Evolutionary conservation across 2,888 invertebrate genomes (phyloP).

Genomic region (Ramazzottius varieornatus): DNA sequence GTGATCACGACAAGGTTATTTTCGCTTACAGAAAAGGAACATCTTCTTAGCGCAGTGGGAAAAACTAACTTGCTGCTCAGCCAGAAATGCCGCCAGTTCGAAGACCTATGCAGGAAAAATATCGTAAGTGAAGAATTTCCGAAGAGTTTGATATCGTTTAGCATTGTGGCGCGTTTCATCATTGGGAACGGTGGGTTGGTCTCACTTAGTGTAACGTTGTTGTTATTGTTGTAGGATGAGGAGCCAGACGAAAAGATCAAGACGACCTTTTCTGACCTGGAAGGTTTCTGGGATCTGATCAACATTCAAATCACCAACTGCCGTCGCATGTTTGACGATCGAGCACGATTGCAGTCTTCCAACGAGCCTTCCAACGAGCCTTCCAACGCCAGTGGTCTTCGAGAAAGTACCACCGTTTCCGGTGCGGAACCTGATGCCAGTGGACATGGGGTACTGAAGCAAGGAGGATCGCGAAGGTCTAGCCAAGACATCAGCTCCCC

Average conservation of each 20-base stretch:
- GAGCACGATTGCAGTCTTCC: neutral
- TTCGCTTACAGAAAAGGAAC: neutral
- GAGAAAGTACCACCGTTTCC: neutral
- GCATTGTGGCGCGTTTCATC: no score
- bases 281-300: neutral
- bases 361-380: neutral
- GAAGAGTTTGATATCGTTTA: no score
- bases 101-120: conserved; percentile 42
- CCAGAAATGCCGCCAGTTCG: conserved; percentile 84
- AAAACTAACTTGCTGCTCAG: conserved; percentile 63
- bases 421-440: neutral
- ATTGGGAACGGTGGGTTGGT: no score
- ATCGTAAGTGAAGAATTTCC: conserved; percentile 35
- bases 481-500: neutral
- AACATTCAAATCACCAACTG: neutral
- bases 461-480: neutral
- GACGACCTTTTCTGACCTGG: neutral
- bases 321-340: neutral
- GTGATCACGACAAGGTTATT: neutral
- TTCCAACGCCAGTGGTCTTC: neutral
- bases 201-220: no score
- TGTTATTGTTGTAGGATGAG: neutral
- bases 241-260: neutral
- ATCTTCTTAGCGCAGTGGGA: conserved; percentile 53
- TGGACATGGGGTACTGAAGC: neutral